Conservation (phyloP, 2,888 invertebrate genomes). For the Campoplex capitator region DNA sequence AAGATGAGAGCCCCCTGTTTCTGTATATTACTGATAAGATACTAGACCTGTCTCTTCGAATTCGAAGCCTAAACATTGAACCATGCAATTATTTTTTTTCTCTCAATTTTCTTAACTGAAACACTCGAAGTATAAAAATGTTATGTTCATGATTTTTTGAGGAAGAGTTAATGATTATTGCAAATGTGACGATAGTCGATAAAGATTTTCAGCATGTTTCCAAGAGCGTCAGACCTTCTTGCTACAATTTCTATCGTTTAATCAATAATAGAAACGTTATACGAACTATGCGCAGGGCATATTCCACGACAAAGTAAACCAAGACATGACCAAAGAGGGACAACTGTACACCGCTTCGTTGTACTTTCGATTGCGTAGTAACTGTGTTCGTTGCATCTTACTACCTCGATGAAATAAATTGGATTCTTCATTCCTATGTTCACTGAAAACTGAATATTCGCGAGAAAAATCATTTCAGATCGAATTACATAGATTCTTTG, state of each 20-base stretch:
- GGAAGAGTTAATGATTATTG: neutral
- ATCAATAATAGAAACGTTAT: neutral
- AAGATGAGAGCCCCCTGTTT: constrained; percentile 24
- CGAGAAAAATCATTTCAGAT: no score
- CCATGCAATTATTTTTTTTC: neutral
- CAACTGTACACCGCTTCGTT: neutral
- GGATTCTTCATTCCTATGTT: no score
- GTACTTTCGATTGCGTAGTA: neutral
- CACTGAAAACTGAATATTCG: no score
- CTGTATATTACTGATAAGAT: constrained; percentile 37
- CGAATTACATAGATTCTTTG: no score
- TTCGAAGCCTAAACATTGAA: constrained; percentile 11
- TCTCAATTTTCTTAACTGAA: neutral
- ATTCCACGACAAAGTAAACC: neutral
- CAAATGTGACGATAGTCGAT: neutral
- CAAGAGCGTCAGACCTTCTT: neutral
- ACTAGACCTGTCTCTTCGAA: constrained; percentile 18
- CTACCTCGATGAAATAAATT: no score
- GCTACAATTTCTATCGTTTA: neutral
- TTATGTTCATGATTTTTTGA: neutral
- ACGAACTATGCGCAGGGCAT: neutral
- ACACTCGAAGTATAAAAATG: neutral
- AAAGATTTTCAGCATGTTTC: neutral
- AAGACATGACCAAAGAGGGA: neutral
- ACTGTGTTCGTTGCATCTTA: no score